Conservation (phyloP, 2,888 invertebrate genomes). For the Cephalotes varians region DNA sequence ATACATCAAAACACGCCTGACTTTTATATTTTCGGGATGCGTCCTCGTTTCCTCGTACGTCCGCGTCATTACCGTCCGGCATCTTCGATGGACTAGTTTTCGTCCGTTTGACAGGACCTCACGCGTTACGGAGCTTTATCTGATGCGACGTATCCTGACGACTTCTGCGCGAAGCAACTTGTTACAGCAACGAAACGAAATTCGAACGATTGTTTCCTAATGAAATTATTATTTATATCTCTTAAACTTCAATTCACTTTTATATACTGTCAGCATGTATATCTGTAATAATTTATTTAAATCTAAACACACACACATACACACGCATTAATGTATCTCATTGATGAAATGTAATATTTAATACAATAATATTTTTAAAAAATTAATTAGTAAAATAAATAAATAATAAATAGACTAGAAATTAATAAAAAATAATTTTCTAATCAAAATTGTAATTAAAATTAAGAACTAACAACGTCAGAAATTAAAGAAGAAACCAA, state of each 20-base stretch:
- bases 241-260: not conserved
- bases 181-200: not conserved
- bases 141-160: slow-evolving; percentile 55
- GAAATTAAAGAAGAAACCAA: not conserved
- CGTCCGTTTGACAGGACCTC: slow-evolving; percentile 63
- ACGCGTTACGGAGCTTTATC: slow-evolving; percentile 58
- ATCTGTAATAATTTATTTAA: not conserved
- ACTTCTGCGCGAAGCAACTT: not conserved
- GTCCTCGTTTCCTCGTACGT: slow-evolving; percentile 62
- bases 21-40: slow-evolving; percentile 75
- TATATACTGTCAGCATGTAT: not conserved
- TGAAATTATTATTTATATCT: not conserved
- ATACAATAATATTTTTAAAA: not conserved
- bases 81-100: slow-evolving; percentile 63
- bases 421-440: not conserved
- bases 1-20: slow-evolving; percentile 76
- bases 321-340: not conserved
- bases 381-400: not conserved
- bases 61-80: slow-evolving; percentile 59
- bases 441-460: not conserved
- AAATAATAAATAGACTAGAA: not conserved
- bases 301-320: not conserved
- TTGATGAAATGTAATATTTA: not conserved
- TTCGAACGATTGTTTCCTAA: not conserved
- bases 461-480: not conserved